These are phyloP conservation scores for Phylloscopus trochilus DNA, from an alignment of 2,113 vertebrate species.

Conservation along the genomic window DNA sequence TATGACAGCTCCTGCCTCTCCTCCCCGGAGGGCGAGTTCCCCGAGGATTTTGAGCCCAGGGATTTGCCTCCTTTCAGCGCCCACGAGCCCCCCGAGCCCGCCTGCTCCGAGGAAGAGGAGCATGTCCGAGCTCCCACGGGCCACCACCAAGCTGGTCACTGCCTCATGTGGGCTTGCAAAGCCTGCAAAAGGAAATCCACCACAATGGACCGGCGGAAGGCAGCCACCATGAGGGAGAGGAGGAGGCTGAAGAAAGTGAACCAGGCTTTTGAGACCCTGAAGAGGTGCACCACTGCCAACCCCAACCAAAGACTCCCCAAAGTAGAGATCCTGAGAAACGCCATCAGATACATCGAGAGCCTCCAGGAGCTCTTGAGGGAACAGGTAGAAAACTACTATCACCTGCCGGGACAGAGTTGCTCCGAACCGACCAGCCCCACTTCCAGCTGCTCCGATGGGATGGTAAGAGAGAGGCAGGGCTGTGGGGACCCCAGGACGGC, in stretches of 20 bases:
- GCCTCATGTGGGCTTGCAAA: constrained; percentile 98
- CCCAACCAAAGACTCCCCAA: constrained; percentile 95
- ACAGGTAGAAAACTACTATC: constrained; percentile 91
- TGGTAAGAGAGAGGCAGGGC: constrained; percentile 77
- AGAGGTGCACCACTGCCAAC: constrained; percentile 91
- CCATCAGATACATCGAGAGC: constrained; percentile 95
- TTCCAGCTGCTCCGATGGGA: constrained; percentile 91
- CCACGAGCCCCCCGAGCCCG: constrained; percentile 48
- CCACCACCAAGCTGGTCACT: constrained; percentile 92
- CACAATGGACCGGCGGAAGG: constrained; percentile 88
- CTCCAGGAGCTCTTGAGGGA: constrained; percentile 92
- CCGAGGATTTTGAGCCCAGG: constrained; percentile 73
- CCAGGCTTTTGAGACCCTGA: constrained; percentile 92
- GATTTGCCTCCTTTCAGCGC: constrained; percentile 57
- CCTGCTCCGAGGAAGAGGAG: constrained; percentile 87
- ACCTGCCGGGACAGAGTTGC: constrained; percentile 81
- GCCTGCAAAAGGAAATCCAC: constrained; percentile 94
- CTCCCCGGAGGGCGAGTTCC: constrained; percentile 84
- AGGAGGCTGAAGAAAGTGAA: constrained; percentile 96
- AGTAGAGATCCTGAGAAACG: constrained; percentile 96
- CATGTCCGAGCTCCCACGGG: constrained; percentile 86
- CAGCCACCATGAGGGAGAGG: constrained; percentile 95
- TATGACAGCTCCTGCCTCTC: constrained; percentile 86
- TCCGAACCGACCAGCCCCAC: constrained; percentile 90
- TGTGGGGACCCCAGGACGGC: not conserved